A percentile compares a stretch with the other conserved stretches of the same genome.
Conservation (phyloP, 2,888 invertebrate species). For the Clivina fossor region DNA sequence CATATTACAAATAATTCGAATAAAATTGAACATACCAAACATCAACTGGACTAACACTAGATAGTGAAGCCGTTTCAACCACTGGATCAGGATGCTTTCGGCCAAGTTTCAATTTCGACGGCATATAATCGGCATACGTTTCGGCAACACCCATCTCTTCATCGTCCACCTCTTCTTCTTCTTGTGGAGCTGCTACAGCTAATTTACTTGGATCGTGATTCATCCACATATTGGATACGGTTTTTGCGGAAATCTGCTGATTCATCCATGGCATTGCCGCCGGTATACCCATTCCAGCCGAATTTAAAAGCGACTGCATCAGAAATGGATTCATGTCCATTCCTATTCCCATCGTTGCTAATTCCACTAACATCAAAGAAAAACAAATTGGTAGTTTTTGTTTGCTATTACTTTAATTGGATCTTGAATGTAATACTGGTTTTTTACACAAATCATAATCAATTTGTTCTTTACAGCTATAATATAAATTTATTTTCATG, state of each 20-base stretch:
- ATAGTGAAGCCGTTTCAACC: constrained; percentile 96
- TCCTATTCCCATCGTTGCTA: constrained; percentile 60
- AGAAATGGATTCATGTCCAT: constrained; percentile 51
- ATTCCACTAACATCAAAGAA: constrained; percentile 59
- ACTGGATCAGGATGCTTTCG: constrained; percentile 98
- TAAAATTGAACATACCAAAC: constrained; percentile 60
- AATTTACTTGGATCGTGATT: constrained; percentile 47
- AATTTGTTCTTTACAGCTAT: too few species aligned
- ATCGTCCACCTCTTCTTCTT: constrained; percentile 70
- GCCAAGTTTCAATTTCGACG: constrained; percentile 91
- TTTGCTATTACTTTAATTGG: too few species aligned
- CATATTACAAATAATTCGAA: background rate
- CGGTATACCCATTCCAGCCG: too few species aligned
- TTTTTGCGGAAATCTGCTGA: constrained; percentile 55
- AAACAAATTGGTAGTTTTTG: too few species aligned
- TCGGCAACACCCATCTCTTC: constrained; percentile 98
- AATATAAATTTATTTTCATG: too few species aligned
- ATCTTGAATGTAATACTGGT: too few species aligned
- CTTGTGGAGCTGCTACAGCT: constrained; percentile 36
- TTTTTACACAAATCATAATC: too few species aligned
- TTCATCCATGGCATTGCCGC: constrained; percentile 48
- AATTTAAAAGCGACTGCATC: constrained; percentile 48
- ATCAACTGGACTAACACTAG: constrained; percentile 93
- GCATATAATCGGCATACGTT: constrained; percentile 98
- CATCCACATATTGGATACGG: constrained; percentile 64